Percentiles rank a stretch among this genome's conserved stretches.
phyloP scores from a whole-genome alignment of 1,140 invertebrate genomes.

The Colletes gigas region DNA sequence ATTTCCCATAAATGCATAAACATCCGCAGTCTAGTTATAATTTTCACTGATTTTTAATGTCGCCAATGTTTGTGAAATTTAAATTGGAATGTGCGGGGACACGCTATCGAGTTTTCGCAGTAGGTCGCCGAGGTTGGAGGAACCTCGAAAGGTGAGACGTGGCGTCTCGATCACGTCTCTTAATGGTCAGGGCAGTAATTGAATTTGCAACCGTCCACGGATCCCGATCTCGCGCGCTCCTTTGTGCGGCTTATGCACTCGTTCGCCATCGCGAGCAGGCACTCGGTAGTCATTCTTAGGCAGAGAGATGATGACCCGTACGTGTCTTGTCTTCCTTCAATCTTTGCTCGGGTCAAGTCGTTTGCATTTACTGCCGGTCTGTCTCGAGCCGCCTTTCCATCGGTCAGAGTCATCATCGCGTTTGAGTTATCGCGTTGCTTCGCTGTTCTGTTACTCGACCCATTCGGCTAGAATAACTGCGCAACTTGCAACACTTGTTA shows the following conservation, averaged over 20 bases:
- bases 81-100: too few species aligned
- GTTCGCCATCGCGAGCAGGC: neutral
- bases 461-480: neutral
- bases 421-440: neutral
- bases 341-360: conserved; percentile 48
- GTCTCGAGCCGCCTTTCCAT: conserved; percentile 1
- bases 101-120: neutral
- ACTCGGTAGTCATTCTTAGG: neutral
- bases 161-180: conserved; percentile 20
- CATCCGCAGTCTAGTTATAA: too few species aligned
- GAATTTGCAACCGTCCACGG: conserved; percentile 41
- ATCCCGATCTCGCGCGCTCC: conserved; percentile 17
- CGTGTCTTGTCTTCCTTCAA: conserved; percentile 49
- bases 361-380: conserved; percentile 46
- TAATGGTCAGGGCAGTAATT: conserved; percentile 40
- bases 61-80: too few species aligned
- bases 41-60: too few species aligned
- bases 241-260: conserved; percentile 40
- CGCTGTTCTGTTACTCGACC: neutral
- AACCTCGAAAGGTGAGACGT: neutral
- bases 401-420: conserved; percentile 24
- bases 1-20: too few species aligned
- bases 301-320: conserved; percentile 14
- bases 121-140: neutral
- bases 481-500: neutral